These are phyloP conservation scores for Hesperophylax magnus DNA, from an alignment of 1,140 invertebrate species.

Conservation along the genomic window DNA sequence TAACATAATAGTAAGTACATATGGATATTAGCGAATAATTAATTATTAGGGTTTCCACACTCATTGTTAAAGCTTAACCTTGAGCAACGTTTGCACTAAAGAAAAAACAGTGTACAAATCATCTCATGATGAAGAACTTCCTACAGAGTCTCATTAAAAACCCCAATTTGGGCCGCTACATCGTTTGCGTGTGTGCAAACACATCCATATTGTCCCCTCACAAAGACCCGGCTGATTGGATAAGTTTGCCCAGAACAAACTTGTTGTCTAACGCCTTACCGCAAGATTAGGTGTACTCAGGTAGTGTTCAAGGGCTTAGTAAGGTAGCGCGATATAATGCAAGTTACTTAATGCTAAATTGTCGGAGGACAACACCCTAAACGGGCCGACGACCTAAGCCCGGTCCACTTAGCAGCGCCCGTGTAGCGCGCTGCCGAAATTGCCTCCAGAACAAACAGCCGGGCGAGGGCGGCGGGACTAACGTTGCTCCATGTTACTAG, in stretches of 20 bases:
- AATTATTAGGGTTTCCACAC: no score
- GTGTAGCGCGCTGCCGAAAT: constrained; percentile 9
- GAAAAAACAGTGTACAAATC: no score
- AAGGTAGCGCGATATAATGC: constrained; percentile 36
- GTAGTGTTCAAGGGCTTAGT: constrained; percentile 43
- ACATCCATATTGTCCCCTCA: neutral
- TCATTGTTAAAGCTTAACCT: no score
- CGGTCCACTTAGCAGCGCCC: constrained; percentile 19
- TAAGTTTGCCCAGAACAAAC: constrained; percentile 47
- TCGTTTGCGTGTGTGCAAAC: neutral
- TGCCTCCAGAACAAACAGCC: constrained; percentile 22
- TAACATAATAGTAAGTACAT: no score
- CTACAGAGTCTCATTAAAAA: neutral
- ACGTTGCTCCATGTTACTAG: no score
- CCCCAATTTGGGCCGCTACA: no score
- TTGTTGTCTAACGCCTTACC: constrained; percentile 51
- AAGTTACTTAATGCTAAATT: constrained; percentile 42
- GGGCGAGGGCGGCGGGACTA: neutral
- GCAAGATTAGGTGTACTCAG: constrained; percentile 51
- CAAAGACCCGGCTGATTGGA: constrained; percentile 31
- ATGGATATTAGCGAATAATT: no score
- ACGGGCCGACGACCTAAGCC: constrained; percentile 9
- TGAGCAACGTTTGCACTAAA: no score
- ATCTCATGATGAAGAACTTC: neutral
- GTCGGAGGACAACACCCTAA: constrained; percentile 27